Conservation (phyloP, 2,797 vertebrate species). For the Sebastiscus tertius region DNA sequence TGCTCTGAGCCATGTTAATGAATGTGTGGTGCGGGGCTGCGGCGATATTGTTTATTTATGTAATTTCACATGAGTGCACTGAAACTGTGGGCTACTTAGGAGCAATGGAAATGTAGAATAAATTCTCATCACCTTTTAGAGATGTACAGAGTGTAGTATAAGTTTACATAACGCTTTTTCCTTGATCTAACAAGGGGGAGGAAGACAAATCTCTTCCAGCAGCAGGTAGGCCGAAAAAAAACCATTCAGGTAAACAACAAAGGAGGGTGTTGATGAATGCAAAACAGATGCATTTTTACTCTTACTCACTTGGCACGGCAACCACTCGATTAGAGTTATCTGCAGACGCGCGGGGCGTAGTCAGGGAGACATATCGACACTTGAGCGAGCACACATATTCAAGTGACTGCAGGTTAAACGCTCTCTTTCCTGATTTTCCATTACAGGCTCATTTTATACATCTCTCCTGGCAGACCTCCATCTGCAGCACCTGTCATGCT, state of each 20-base stretch:
- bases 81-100: not conserved
- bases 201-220: not conserved
- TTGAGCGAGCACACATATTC: not conserved
- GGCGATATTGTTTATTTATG: conserved; percentile 29
- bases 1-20: conserved; percentile 48
- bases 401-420: not conserved
- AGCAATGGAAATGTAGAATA: conserved; percentile 6
- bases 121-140: not conserved
- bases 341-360: not conserved
- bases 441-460: not conserved
- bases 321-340: not conserved
- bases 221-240: not conserved
- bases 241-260: conserved; percentile 5
- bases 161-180: not conserved
- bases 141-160: not conserved
- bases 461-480: not conserved
- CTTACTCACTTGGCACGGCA: not conserved
- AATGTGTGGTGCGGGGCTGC: conserved; percentile 32
- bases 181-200: conserved; percentile 9
- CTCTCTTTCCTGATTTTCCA: not conserved
- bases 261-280: conserved; percentile 1
- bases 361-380: not conserved
- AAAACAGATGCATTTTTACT: conserved; percentile 14
- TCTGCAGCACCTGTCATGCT: not conserved
- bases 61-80: not conserved